A percentile compares a stretch with the other conserved stretches of the same genome.
Conservation (phyloP, 1,140 invertebrate species). For the Drosophila saltans region DNA sequence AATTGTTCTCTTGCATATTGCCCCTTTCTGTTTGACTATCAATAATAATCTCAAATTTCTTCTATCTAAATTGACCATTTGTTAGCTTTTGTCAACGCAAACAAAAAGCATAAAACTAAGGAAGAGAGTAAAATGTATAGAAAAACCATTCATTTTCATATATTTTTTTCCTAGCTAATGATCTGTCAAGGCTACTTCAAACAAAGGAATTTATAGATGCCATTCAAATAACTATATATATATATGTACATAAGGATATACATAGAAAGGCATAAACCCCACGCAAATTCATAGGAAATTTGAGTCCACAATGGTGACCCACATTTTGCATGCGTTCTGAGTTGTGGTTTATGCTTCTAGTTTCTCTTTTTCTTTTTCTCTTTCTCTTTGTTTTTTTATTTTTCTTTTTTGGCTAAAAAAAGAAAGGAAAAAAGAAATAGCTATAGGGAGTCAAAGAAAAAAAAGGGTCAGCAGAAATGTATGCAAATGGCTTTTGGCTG, state of each 20-base stretch:
- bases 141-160: constrained; percentile 50
- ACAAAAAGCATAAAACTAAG: constrained; percentile 26
- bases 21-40: neutral
- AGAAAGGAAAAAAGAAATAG: constrained; percentile 15
- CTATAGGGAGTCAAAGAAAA: constrained; percentile 19
- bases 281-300: constrained; percentile 4
- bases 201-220: constrained; percentile 46
- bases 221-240: constrained; percentile 9
- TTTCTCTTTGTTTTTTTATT: neutral
- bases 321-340: constrained; percentile 25
- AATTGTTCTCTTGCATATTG: constrained; percentile 1
- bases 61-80: constrained; percentile 22
- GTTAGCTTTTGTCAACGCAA: constrained; percentile 35
- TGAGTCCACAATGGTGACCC: constrained; percentile 37
- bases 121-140: constrained; percentile 16
- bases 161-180: constrained; percentile 34
- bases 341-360: constrained; percentile 2
- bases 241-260: neutral
- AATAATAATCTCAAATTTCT: constrained; percentile 12
- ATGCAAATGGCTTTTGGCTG: constrained; percentile 72
- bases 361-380: neutral
- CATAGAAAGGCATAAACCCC: neutral
- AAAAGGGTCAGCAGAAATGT: constrained; percentile 58
- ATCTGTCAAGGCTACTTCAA: constrained; percentile 50
- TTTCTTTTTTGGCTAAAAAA: constrained; percentile 9